phyloP scores from a whole-genome alignment of 1,140 invertebrate genomes.

The Caenorhabditis elegans region DNA sequence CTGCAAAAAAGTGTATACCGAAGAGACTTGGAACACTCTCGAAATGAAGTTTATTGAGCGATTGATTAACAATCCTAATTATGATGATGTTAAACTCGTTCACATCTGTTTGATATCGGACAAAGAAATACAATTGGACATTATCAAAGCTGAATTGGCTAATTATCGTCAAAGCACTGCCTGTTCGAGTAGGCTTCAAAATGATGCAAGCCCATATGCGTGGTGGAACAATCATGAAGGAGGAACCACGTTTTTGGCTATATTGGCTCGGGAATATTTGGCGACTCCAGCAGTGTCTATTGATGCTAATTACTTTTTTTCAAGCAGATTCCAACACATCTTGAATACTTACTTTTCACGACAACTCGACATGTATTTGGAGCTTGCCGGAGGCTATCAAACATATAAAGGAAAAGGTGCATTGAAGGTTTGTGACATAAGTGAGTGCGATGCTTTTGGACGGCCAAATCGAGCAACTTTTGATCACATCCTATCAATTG shows the following conservation, averaged over 20 bases:
- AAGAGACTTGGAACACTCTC: neutral
- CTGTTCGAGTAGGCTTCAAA: neutral
- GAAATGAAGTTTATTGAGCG: neutral
- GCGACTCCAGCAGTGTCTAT: neutral
- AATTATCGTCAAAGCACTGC: neutral
- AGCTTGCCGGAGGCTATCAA: neutral
- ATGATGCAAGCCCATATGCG: neutral
- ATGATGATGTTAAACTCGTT: neutral
- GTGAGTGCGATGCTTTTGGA: too few relatives aligned
- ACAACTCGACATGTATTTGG: neutral
- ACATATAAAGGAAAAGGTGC: neutral
- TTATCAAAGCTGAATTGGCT: neutral
- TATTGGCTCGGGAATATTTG: neutral
- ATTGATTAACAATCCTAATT: neutral
- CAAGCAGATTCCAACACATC: neutral
- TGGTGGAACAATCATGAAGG: neutral
- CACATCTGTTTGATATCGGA: neutral
- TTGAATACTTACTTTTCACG: too few relatives aligned
- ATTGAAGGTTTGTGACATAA: too few relatives aligned
- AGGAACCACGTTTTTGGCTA: neutral
- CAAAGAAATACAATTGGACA: neutral
- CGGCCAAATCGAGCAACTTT: too few relatives aligned
- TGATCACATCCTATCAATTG: too few relatives aligned
- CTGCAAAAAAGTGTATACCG: neutral
- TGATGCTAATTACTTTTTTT: neutral